Base-by-base conservation (phyloP, 1,140 invertebrate species). In the Bursaphelenchus mucronatus region DNA sequence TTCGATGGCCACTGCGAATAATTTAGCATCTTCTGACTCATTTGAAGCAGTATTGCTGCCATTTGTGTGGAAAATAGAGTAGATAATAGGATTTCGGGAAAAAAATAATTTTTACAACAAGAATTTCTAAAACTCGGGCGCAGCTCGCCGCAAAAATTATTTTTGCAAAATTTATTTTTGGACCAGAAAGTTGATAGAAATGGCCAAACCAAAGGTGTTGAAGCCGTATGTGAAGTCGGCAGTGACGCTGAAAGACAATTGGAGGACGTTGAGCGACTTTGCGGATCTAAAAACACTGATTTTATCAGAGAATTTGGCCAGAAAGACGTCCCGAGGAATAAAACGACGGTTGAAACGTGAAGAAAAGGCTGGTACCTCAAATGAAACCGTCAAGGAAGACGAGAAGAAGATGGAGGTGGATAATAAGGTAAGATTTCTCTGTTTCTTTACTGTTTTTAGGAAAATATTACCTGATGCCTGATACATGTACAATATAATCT, bases 151-250 rank as follows among this genome's bases (percentile, higher is more conserved):
- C 13, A 49, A 49, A 19, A 3, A 49, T 49, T 49, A 19, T 19
- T n/a, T 6, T 49, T 49, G 13, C 19, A 49, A 19, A 49, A 49
- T 49, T 49, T 49, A 19, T 49, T 49, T 49, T 49, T 49, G 47
- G 1, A 49, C 13, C 13, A 49, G 4, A n/a, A n/a, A 49, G 1
- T 49, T 2, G 47, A 59, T 3, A 19, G 2, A 57, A 44, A n/a
- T 44, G 17, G 40, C 57, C 3, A 59, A 59, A 50, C 54, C n/a
- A 44, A n/a, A 39, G 13, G 40, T 43, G 41, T 8, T 30, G 57
- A 59, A 59, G 57, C 57, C 57, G 57, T 50, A 59, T 50, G 40
- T 59, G 13, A 50, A 59, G 41, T 59, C 57, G 15, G 19, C 57
- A 45, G 40, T 59, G 17, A 11, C 13, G 13, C 9, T 59, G 57